These are phyloP conservation scores for Stenoptilia bipunctidactyla DNA, from an alignment of 2,888 invertebrate genomes.

Conservation along the genomic window DNA sequence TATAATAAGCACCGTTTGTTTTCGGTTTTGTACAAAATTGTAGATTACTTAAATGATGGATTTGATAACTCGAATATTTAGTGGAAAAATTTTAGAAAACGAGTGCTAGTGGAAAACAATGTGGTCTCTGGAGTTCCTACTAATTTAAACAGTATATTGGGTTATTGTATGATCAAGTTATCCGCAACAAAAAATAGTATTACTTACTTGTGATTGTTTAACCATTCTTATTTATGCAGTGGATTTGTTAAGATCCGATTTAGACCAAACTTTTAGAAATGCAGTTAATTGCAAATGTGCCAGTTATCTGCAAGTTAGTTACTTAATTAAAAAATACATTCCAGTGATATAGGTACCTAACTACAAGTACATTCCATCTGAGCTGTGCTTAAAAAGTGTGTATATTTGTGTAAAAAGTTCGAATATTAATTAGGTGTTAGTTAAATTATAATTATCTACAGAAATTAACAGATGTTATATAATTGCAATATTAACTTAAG, in stretches of 20 bases:
- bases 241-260: no score
- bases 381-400: slow-evolving; percentile 24
- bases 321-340: no score
- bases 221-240: no score
- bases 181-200: no score
- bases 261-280: no score
- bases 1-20: neutral
- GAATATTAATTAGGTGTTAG: slow-evolving; percentile 36
- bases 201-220: no score
- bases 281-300: no score
- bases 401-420: slow-evolving; percentile 48
- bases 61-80: slow-evolving; percentile 41
- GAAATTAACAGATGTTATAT: slow-evolving; percentile 68
- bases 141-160: no score
- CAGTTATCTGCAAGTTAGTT: no score
- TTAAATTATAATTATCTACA: slow-evolving; percentile 42
- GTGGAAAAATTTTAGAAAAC: slow-evolving; percentile 8
- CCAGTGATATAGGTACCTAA: slow-evolving; percentile 3
- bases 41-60: no score
- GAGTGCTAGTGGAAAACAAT: slow-evolving; percentile 20
- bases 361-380: neutral
- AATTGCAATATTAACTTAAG: slow-evolving; percentile 67
- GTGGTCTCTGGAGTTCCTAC: slow-evolving; percentile 62
- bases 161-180: no score
- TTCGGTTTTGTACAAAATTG: slow-evolving; percentile 11